These are phyloP conservation scores for Corapipo altera DNA, from an alignment of 2,113 vertebrate genomes.

Conservation along the genomic window DNA sequence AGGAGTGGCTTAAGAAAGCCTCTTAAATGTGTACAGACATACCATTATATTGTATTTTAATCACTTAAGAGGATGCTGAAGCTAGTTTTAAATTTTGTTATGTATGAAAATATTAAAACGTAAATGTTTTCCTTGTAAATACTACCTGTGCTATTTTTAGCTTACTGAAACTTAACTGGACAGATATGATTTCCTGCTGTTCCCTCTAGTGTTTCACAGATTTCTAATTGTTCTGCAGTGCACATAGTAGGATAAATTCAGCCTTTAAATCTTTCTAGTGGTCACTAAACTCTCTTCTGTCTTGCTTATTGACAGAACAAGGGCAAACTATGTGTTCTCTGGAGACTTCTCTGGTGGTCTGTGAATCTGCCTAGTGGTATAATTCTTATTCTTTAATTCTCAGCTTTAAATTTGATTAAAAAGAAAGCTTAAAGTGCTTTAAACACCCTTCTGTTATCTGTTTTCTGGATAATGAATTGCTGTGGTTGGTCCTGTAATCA, in stretches of 20 bases:
- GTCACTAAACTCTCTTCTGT: background rate
- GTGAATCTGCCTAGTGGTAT: background rate
- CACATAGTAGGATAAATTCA: background rate
- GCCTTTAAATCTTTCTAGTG: background rate
- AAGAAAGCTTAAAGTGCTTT: background rate
- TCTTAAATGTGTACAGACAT: background rate
- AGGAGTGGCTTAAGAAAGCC: background rate
- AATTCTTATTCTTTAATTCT: slow-evolving; percentile 2
- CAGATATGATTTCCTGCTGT: background rate
- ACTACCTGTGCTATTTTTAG: background rate
- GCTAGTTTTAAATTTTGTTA: background rate
- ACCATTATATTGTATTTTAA: background rate
- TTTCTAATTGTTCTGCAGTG: background rate
- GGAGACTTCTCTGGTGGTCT: background rate
- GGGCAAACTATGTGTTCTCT: background rate
- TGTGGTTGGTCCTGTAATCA: background rate
- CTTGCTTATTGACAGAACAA: background rate
- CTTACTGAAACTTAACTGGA: background rate
- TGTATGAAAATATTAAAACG: background rate
- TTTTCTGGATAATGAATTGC: slow-evolving; percentile 35
- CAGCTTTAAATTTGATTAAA: slow-evolving; percentile 33
- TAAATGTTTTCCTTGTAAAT: background rate
- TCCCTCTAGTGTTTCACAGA: background rate
- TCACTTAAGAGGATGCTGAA: background rate
- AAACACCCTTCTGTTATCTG: background rate